These are phyloP conservation scores for Tragulus kanchil DNA, from an alignment of 2,113 vertebrate species.

Conservation along the genomic window DNA sequence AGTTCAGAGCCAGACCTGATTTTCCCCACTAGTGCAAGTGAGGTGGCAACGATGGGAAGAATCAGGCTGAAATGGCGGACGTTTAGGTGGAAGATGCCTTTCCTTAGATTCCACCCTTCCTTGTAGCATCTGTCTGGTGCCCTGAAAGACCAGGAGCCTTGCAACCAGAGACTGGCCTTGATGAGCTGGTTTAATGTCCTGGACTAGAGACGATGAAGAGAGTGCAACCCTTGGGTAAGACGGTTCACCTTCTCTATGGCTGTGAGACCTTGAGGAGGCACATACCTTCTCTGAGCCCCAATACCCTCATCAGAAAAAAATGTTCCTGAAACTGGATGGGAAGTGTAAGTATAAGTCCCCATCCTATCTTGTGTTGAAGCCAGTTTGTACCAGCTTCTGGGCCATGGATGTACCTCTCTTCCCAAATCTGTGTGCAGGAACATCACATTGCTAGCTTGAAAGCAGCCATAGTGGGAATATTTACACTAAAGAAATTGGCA, in stretches of 20 bases:
- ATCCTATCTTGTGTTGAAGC: not conserved
- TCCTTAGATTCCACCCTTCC: not conserved
- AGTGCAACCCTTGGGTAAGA: not conserved
- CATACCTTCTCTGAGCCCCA: not conserved
- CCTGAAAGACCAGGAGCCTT: no score
- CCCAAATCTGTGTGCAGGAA: not conserved
- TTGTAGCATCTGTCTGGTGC: not conserved
- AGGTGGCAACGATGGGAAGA: not conserved
- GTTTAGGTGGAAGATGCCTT: not conserved
- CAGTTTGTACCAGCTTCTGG: not conserved
- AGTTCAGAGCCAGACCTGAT: not conserved
- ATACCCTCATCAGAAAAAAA: not conserved
- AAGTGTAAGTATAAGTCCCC: not conserved
- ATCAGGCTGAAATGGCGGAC: not conserved
- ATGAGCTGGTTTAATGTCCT: not conserved
- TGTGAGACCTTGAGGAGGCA: not conserved
- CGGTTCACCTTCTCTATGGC: not conserved
- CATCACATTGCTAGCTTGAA: not conserved
- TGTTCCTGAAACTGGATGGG: not conserved
- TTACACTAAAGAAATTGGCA: conserved; percentile 53
- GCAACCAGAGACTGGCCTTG: not conserved
- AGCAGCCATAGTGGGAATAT: not conserved
- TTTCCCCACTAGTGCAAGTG: not conserved
- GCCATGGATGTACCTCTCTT: not conserved
- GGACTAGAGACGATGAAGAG: not conserved